Base-by-base conservation (phyloP, 53 echinoderm and acorn worm species). In the Hippasteria phrygiana region DNA sequence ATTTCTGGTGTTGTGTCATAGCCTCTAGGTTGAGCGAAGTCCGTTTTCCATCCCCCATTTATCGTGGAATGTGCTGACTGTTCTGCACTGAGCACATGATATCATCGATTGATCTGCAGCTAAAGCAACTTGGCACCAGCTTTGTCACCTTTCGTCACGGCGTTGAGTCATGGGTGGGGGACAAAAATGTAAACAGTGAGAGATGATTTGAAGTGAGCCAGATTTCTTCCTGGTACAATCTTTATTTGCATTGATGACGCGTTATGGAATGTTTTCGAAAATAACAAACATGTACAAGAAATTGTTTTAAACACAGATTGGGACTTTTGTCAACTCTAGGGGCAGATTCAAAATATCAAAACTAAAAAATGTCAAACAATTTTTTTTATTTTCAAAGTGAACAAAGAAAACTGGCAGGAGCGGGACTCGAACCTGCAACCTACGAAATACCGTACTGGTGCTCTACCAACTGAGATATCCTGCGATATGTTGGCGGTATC, bases 131-230 rank as follows among this genome's bases (percentile, higher is more conserved):
- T 47, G 48, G 8, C 6, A 32, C 75, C 17, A 1, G 50, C 16
- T 33, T 20, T 43, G 50, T 75, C 75, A 75, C 75, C 11, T 75
- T 75, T 75, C 48, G 75, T 75, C 75, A 75, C 20, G 53, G 51
- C 50, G 14, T 51, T 51, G 53, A 47, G 28, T 10, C 27, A 8
- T 6, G 24, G 43, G 7, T 7, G 24, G 73, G 5, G 43, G 67
- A 7, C 9, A 7, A 62, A 77, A 77, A 45, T 35, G 55, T 4
- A 77, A 54, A 55, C 55, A 77, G 14, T n/a, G 54, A n/a, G 74
- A 41, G 28, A 56, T 79, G 62, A 79, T 26, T 62, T 56, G 14
- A 50, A 31, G 29, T 47, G 34, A 50, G 50, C 28, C 47, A 1
- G 46, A 74, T 16, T 42, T 22, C 17, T 59, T 22, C 31, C 35